These are phyloP conservation scores for Etheostoma perlongum DNA, from an alignment of 2,797 vertebrate species.

Conservation along the genomic window DNA sequence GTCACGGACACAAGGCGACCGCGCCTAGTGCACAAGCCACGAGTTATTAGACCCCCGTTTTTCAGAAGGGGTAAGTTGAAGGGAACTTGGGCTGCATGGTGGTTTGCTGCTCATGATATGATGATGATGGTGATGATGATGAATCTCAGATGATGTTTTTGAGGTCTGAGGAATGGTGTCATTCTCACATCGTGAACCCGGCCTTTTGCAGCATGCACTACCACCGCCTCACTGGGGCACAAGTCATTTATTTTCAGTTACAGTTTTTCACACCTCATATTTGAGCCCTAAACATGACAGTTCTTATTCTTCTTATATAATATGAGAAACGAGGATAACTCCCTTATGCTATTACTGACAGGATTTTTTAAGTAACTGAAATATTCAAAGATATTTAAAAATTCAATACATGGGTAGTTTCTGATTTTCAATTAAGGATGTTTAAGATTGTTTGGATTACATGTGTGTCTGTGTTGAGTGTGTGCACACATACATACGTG, in stretches of 20 bases:
- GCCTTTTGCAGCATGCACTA: conserved; percentile 75
- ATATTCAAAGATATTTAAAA: background rate
- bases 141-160: conserved; percentile 63
- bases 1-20: conserved; percentile 79
- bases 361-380: background rate
- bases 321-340: conserved; percentile 56
- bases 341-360: conserved; percentile 4
- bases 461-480: conserved; percentile 29
- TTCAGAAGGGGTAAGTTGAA: conserved; percentile 84
- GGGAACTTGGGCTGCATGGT: conserved; percentile 78
- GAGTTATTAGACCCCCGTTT: conserved; percentile 83
- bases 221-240: conserved; percentile 66
- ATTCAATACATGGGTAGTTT: conserved; percentile 2
- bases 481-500: conserved; percentile 27
- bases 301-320: conserved; percentile 30
- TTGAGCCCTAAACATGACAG: conserved; percentile 68
- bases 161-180: conserved; percentile 71
- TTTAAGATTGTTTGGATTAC: conserved; percentile 30
- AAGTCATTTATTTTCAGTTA: conserved; percentile 58
- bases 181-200: conserved; percentile 65
- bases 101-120: conserved; percentile 77
- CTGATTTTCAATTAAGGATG: background rate
- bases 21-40: conserved; percentile 79
- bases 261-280: conserved; percentile 62
- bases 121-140: conserved; percentile 56